Evolutionary conservation across 1,140 invertebrate genomes (phyloP).

Genomic region (Amyelois transitella): DNA sequence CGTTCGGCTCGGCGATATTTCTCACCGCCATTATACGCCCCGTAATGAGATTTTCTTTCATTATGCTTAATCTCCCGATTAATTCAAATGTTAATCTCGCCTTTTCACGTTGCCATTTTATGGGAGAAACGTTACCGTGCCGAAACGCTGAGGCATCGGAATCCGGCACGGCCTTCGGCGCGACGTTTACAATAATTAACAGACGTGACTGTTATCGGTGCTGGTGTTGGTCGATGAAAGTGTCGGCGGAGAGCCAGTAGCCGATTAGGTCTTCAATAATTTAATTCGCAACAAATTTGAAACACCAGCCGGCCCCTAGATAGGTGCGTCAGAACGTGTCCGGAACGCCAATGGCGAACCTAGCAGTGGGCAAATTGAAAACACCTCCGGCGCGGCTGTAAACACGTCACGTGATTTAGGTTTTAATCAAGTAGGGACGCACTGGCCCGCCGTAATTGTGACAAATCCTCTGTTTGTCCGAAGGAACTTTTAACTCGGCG

Average conservation of each 20-base stretch:
- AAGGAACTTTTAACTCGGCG: slow-evolving; percentile 69
- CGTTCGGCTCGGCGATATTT: slow-evolving; percentile 56
- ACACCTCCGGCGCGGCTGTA: slow-evolving; percentile 70
- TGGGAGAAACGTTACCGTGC: slow-evolving; percentile 38
- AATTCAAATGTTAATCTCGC: slow-evolving; percentile 73
- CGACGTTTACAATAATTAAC: slow-evolving; percentile 63
- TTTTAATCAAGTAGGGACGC: slow-evolving; percentile 73
- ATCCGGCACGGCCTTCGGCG: slow-evolving; percentile 40
- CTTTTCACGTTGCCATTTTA: slow-evolving; percentile 60
- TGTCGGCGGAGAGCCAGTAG: slow-evolving; percentile 26
- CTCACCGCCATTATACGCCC: slow-evolving; percentile 68
- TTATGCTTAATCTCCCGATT: slow-evolving; percentile 74
- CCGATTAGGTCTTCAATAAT: slow-evolving; percentile 70
- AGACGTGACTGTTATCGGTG: slow-evolving; percentile 46
- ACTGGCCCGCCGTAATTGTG: slow-evolving; percentile 68
- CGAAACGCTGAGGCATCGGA: slow-evolving; percentile 35
- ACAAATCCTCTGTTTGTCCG: slow-evolving; percentile 74
- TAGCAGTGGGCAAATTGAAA: slow-evolving; percentile 68
- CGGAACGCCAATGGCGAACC: slow-evolving; percentile 63
- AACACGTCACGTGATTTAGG: slow-evolving; percentile 75
- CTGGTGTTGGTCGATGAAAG: slow-evolving; percentile 11
- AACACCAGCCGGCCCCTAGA: slow-evolving; percentile 52
- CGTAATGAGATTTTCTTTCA: slow-evolving; percentile 74
- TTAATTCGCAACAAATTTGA: slow-evolving; percentile 71
- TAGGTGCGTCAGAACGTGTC: slow-evolving; percentile 61